Percentiles rank a stretch among this genome's conserved stretches.
These are phyloP conservation scores for Gobio occitaniae DNA, from an alignment of 2,797 vertebrate genomes.

Conservation along the genomic window DNA sequence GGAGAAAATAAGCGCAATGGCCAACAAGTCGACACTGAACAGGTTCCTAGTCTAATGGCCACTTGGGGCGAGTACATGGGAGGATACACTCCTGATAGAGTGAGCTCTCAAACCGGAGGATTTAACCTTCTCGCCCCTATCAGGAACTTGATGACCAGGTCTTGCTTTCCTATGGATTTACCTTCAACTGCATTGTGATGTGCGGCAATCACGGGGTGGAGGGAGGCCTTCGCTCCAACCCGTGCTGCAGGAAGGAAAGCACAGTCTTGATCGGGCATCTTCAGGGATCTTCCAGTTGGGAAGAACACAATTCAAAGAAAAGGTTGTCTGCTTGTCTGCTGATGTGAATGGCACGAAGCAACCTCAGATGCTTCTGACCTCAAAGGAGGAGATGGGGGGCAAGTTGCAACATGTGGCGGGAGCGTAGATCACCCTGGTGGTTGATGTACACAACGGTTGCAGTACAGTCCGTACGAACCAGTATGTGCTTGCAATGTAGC, in stretches of 20 bases:
- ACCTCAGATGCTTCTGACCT: too few relatives aligned
- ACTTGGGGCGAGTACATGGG: background rate
- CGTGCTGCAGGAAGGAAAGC: background rate
- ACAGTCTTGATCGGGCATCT: too few relatives aligned
- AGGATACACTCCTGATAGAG: background rate
- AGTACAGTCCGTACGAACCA: too few relatives aligned
- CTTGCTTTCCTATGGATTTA: background rate
- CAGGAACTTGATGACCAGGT: background rate
- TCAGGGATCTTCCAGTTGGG: too few relatives aligned
- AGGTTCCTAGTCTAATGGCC: background rate
- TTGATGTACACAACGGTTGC: too few relatives aligned
- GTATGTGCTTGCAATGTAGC: too few relatives aligned
- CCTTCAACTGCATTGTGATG: background rate
- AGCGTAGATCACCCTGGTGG: too few relatives aligned
- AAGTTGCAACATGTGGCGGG: too few relatives aligned
- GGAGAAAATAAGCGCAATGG: background rate
- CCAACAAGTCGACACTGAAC: background rate
- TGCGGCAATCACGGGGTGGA: background rate
- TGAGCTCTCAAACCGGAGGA: background rate
- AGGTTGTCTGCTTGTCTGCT: too few relatives aligned
- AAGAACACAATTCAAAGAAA: too few relatives aligned
- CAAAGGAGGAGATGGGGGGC: too few relatives aligned
- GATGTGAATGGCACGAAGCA: too few relatives aligned
- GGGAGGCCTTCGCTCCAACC: background rate
- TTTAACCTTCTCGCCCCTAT: background rate